Conservation (phyloP, 2,113 vertebrate species). For the Arothron firmamentum region DNA sequence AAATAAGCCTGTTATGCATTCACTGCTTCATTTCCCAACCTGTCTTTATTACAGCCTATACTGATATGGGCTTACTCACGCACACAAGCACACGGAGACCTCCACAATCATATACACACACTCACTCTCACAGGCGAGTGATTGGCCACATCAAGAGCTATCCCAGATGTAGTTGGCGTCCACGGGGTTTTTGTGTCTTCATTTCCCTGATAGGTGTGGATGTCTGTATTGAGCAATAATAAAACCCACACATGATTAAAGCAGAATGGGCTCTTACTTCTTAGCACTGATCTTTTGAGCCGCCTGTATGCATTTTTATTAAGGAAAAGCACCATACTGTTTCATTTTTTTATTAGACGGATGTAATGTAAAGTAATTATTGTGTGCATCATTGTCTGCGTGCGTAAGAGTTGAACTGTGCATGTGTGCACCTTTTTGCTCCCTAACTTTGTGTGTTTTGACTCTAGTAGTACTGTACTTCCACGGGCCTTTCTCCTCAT, state of each 20-base stretch:
- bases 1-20: conserved; percentile 78
- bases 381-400: conserved; percentile 28
- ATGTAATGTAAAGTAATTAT: conserved; percentile 68
- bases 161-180: conserved; percentile 64
- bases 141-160: conserved; percentile 73
- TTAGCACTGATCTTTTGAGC: conserved; percentile 73
- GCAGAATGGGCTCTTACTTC: conserved; percentile 72
- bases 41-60: conserved; percentile 76
- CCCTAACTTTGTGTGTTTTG: conserved; percentile 14
- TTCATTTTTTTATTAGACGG: conserved; percentile 64
- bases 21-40: conserved; percentile 75
- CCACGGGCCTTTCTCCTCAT: conserved; percentile 41
- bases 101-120: conserved; percentile 39
- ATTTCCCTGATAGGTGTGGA: conserved; percentile 69
- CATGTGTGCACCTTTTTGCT: conserved; percentile 18
- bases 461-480: conserved; percentile 35
- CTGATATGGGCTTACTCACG: conserved; percentile 69
- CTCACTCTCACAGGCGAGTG: conserved; percentile 52
- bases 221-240: conserved; percentile 71
- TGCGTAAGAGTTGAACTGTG: conserved; percentile 11
- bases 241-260: conserved; percentile 76
- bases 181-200: conserved; percentile 67
- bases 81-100: conserved; percentile 50
- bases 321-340: conserved; percentile 64
- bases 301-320: conserved; percentile 74